Percentiles rank a stretch among this genome's conserved stretches.
These are phyloP conservation scores for Chrysemys picta DNA, from an alignment of 2,113 vertebrate genomes.

Conservation along the genomic window DNA sequence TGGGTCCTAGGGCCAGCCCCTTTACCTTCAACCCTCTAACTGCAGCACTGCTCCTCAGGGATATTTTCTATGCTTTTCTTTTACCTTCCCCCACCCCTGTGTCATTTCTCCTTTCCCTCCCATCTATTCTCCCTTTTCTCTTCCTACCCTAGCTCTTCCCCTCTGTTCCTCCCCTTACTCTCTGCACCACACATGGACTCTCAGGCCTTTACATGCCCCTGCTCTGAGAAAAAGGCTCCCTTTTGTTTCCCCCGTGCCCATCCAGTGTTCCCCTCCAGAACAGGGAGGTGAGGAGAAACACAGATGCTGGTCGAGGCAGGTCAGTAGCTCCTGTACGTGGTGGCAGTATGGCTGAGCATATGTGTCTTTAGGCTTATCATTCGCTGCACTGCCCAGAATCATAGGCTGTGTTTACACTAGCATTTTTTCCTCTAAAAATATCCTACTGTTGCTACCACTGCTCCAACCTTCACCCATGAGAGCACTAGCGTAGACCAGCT, in stretches of 20 bases:
- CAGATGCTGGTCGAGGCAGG: background rate
- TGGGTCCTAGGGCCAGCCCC: background rate
- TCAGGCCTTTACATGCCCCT: background rate
- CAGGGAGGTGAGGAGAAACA: background rate
- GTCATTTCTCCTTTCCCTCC: background rate
- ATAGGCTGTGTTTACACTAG: background rate
- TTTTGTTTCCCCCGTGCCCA: background rate
- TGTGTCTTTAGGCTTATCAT: background rate
- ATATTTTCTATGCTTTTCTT: background rate
- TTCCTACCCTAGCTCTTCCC: background rate
- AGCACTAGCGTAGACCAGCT: background rate
- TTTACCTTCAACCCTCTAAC: background rate
- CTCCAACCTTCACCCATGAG: background rate
- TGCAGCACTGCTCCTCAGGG: background rate
- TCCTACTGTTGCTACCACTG: background rate
- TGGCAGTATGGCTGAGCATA: background rate
- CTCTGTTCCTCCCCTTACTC: background rate
- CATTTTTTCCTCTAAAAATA: background rate
- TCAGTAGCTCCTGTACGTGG: background rate
- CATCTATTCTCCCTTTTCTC: rapidly evolving
- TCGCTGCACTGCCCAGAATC: background rate
- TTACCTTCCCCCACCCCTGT: background rate
- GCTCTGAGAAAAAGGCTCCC: background rate
- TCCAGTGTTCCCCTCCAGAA: background rate
- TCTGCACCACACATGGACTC: background rate